Evolutionary conservation across 2,888 invertebrate genomes (phyloP), one percentile per base, ranked within the genome.

Genomic region (Pharmacophagus antenor): DNA sequence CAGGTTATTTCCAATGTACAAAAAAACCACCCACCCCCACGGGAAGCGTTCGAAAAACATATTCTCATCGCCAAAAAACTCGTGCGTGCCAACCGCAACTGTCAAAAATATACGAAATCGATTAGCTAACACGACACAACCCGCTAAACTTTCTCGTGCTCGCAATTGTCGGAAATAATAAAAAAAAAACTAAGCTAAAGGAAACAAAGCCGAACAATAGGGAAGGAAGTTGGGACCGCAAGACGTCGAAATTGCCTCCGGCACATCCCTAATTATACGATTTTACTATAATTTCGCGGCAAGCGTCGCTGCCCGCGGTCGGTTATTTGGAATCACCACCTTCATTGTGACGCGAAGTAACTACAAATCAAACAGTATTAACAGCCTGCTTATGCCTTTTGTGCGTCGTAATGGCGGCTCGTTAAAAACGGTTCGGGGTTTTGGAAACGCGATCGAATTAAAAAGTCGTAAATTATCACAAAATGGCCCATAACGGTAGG

Each of bases 211-310:
- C 64, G 66, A 80, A 89, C 89, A 89, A 89, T 85, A 73, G 82
- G 82, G 79, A 83, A 88, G 89, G 89, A 88, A 89, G 82, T 75
- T 67, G 71, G 70, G 74, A 88, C 89, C 88, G 79, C 89, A 88
- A 85, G 84, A 78, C 76, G 68, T 74, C 70, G 70, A 79, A 88
- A 88, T 85, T 84, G 79, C 77, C 71, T n/a, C 64, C 68, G 76
- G 76, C 71, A 73, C 80, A 71, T 78, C 83, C 85, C 76, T 89
- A 89, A 89, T 89, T 88, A 89, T 76, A 87, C 72, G 79, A 82
- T 81, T 80, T 81, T 77, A 80, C 82, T 81, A 79, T 88, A 88
- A 88, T 88, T 88, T 88, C 84, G 87, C 77, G 85, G 86, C 77
- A 55, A 59, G 47, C 65, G 69, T 59, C 65, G 65, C 61, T 65